These are phyloP conservation scores for Tetrax tetrax DNA, from an alignment of 2,113 vertebrate genomes.

Conservation along the genomic window DNA sequence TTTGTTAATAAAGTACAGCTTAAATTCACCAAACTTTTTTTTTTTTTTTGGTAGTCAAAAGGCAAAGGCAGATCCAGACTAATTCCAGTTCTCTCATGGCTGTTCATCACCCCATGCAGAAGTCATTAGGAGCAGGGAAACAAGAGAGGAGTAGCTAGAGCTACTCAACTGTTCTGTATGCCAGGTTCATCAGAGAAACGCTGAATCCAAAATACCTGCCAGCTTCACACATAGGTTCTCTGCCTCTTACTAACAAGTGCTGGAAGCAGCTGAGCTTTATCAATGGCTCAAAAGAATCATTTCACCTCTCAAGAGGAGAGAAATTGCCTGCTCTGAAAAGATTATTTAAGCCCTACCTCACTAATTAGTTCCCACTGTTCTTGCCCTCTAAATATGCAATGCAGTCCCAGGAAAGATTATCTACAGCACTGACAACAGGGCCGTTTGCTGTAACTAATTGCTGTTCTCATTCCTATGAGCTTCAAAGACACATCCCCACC, in stretches of 20 bases:
- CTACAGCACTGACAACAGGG: not conserved
- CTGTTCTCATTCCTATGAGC: not conserved
- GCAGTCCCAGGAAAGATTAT: not conserved
- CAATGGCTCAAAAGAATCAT: not conserved
- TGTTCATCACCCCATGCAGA: not conserved
- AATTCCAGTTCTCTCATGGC: not conserved
- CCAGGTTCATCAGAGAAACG: not conserved
- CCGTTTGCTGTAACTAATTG: conserved; percentile 32
- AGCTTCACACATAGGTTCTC: not conserved
- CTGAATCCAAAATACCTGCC: not conserved
- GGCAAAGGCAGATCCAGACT: not conserved
- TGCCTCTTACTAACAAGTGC: not conserved
- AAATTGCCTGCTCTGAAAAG: not conserved
- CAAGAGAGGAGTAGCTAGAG: not conserved
- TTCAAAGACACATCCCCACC: conserved; percentile 26
- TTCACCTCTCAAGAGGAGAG: not conserved
- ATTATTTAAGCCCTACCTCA: not conserved
- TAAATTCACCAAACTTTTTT: not conserved
- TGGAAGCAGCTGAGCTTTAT: not conserved
- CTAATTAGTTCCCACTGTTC: conserved; percentile 25
- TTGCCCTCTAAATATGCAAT: not conserved
- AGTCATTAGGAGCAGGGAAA: not conserved
- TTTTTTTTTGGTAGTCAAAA: not conserved
- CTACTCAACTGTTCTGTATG: not conserved
- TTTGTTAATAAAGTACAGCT: not conserved